Evolutionary conservation across 1,140 invertebrate species (phyloP).

Genomic region (Pseudomyrmex cubaensis): DNA sequence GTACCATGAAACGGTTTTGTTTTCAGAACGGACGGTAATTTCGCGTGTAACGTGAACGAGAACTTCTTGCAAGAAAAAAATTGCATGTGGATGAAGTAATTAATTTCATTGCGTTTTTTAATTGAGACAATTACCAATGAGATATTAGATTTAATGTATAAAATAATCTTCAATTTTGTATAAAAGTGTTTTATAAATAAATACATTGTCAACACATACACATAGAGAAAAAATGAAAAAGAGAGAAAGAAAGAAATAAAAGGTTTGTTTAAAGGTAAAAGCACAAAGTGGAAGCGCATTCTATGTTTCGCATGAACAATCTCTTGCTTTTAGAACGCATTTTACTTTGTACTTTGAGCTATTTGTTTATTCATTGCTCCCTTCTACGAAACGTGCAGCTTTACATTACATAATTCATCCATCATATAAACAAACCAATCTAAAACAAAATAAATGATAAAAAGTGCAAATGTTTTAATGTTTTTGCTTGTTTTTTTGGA

Average conservation of each 20-base stretch:
- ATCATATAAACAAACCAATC: not conserved
- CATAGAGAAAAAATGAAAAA: no score
- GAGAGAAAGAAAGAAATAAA: not conserved
- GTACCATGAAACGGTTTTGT: constrained; percentile 18
- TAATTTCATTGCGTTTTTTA: not conserved
- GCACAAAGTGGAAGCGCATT: not conserved
- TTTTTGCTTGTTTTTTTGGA: no score
- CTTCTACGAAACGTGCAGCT: not conserved
- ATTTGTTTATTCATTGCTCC: constrained; percentile 13
- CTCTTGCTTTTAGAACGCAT: constrained; percentile 13
- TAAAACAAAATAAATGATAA: not conserved
- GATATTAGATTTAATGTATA: not conserved
- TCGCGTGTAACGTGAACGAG: not conserved
- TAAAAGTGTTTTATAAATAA: constrained; percentile 20
- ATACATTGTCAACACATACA: not conserved
- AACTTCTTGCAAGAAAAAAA: not conserved
- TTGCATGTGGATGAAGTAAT: not conserved
- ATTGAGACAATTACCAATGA: constrained; percentile 1
- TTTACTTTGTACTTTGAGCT: constrained; percentile 11
- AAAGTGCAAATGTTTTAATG: no score
- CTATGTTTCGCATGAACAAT: constrained; percentile 36
- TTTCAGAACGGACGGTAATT: constrained; percentile 34
- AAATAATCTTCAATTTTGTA: not conserved
- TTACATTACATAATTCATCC: not conserved
- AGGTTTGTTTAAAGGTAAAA: constrained; percentile 32